A percentile compares a stretch with the other conserved stretches of the same genome.
phyloP scores from a whole-genome alignment of 2,113 vertebrate genomes.

The Monarcha castaneiventris region DNA sequence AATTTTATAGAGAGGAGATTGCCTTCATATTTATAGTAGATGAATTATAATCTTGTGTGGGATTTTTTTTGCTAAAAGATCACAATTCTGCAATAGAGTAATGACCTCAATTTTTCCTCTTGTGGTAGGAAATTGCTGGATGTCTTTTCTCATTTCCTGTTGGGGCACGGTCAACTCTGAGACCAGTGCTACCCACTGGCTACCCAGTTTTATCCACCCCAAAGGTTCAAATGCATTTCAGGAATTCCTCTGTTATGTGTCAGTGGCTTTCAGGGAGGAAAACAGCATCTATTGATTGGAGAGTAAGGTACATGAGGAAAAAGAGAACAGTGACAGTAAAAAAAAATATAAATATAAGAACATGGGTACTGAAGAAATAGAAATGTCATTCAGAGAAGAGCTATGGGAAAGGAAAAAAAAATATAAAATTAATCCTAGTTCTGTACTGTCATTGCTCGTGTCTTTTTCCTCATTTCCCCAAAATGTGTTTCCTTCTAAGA shows the following conservation, averaged over 20 bases:
- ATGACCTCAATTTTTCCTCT: not conserved
- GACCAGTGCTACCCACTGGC: not conserved
- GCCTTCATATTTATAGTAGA: constrained; percentile 1
- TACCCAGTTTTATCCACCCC: not conserved
- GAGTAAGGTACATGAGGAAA: not conserved
- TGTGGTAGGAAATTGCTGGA: not conserved
- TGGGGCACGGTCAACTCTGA: not conserved
- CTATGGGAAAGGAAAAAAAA: not conserved
- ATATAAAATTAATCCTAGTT: not conserved
- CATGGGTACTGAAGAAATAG: not conserved
- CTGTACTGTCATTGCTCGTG: not conserved
- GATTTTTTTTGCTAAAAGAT: not conserved
- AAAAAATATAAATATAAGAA: not conserved
- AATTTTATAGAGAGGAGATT: constrained; percentile 20
- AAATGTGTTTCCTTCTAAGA: not conserved
- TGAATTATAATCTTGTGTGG: not conserved
- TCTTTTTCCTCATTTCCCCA: not conserved
- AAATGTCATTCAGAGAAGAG: not conserved
- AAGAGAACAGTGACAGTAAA: not conserved
- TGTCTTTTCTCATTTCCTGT: constrained; percentile 24
- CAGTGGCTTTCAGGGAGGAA: not conserved
- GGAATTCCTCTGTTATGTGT: not conserved
- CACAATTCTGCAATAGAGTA: not conserved
- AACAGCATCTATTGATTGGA: not conserved
- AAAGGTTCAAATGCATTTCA: not conserved